Evolutionary conservation across 1,140 invertebrate species (phyloP).

Genomic region (Coelopa frigida): DNA sequence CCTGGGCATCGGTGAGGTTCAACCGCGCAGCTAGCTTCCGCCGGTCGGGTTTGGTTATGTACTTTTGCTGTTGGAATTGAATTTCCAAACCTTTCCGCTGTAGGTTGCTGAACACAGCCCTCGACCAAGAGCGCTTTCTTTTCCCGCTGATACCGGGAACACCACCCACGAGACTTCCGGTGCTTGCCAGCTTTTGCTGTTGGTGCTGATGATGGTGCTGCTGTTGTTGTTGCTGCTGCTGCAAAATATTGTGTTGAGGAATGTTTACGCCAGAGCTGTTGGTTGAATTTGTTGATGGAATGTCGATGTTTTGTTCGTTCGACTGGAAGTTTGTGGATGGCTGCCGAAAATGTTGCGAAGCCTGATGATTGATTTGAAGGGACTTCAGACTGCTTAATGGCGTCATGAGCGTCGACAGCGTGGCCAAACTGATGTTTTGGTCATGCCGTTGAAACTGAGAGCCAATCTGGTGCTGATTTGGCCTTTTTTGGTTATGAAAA

Average conservation of each 20-base stretch:
- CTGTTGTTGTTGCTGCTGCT: conserved; percentile 9
- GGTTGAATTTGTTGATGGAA: conserved; percentile 21
- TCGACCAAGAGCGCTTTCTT: conserved; percentile 82
- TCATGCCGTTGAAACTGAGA: no score
- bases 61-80: conserved; percentile 92
- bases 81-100: conserved; percentile 92
- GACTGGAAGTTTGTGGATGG: neutral
- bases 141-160: conserved; percentile 47
- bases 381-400: conserved; percentile 25
- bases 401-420: conserved; percentile 17
- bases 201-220: conserved; percentile 6
- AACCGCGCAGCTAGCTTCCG: conserved; percentile 92
- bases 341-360: conserved; percentile 4
- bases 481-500: no score
- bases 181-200: neutral
- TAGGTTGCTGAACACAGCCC: conserved; percentile 90
- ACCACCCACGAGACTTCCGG: neutral
- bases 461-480: no score
- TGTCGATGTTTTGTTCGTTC: conserved; percentile 7
- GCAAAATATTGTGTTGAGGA: neutral
- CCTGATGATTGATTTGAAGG: conserved; percentile 19
- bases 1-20: conserved; percentile 91
- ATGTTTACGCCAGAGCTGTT: neutral
- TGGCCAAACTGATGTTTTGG: neutral
- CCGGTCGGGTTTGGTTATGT: conserved; percentile 94